A percentile compares a stretch with the other conserved stretches of the same genome.
Evolutionary conservation across 92 coral and sea anemone genomes (phyloP).

Genomic region (Hydrozoanthus gracilis): DNA sequence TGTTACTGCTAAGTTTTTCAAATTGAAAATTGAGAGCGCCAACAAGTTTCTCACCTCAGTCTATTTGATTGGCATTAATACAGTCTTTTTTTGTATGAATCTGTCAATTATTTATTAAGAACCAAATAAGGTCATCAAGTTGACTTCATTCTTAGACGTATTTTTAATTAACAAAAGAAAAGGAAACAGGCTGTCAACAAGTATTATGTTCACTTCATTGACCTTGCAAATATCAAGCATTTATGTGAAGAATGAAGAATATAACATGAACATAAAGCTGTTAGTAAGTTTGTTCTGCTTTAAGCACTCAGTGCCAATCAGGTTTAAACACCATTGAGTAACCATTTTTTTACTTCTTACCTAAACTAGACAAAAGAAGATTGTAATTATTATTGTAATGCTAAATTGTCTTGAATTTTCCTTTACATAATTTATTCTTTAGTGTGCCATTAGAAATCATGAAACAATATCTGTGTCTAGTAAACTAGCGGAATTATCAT

Average conservation of each 20-base stretch:
- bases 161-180: neutral
- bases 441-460: neutral
- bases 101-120: neutral
- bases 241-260: neutral
- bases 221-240: neutral
- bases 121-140: neutral
- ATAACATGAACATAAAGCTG: neutral
- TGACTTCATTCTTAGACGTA: neutral
- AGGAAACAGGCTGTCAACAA: neutral
- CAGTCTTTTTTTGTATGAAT: neutral
- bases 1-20: neutral
- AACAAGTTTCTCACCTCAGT: neutral
- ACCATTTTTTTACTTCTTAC: neutral
- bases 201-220: neutral
- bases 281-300: neutral
- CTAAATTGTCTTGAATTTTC: neutral
- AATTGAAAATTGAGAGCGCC: neutral
- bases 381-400: neutral
- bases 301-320: neutral
- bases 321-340: neutral
- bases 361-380: neutral
- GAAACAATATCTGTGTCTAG: constrained; percentile 16
- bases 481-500: neutral
- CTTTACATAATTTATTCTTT: neutral
- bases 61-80: neutral